These are phyloP conservation scores for Mya arenaria DNA, from an alignment of 1,140 invertebrate species.

Conservation along the genomic window DNA sequence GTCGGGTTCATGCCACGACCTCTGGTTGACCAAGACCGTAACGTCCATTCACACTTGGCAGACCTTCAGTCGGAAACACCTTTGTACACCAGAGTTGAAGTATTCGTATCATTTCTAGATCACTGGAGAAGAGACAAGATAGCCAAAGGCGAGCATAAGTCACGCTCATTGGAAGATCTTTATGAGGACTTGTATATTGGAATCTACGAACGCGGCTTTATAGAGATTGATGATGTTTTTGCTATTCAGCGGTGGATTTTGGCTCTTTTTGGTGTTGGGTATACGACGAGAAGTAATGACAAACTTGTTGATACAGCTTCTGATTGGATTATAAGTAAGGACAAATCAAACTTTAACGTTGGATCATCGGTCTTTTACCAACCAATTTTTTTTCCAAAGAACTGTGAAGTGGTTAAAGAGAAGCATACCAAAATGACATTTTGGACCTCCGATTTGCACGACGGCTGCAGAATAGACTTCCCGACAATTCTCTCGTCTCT, in stretches of 20 bases:
- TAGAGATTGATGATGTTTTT: slow-evolving; percentile 25
- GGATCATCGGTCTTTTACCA: neutral
- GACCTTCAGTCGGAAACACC: slow-evolving; percentile 36
- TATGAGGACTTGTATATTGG: slow-evolving; percentile 1
- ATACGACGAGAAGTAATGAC: neutral
- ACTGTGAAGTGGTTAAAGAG: neutral
- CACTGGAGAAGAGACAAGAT: neutral
- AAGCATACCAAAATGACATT: neutral
- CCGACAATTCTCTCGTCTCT: neutral
- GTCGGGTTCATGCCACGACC: slow-evolving; percentile 39
- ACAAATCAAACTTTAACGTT: neutral
- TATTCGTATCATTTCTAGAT: neutral
- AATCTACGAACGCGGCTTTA: slow-evolving; percentile 14
- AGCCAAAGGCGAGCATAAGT: neutral
- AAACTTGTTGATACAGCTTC: neutral
- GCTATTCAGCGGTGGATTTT: slow-evolving; percentile 3
- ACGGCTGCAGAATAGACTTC: neutral
- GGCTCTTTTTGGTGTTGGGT: neutral
- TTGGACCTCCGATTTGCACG: slow-evolving; percentile 24
- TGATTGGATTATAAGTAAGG: neutral
- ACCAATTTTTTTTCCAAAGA: neutral
- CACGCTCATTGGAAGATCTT: neutral
- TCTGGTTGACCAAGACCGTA: slow-evolving; percentile 38
- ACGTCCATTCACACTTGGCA: slow-evolving; percentile 11
- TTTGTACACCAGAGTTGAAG: neutral